Conservation (phyloP, 2,888 invertebrate genomes). For the Syritta pipiens region DNA sequence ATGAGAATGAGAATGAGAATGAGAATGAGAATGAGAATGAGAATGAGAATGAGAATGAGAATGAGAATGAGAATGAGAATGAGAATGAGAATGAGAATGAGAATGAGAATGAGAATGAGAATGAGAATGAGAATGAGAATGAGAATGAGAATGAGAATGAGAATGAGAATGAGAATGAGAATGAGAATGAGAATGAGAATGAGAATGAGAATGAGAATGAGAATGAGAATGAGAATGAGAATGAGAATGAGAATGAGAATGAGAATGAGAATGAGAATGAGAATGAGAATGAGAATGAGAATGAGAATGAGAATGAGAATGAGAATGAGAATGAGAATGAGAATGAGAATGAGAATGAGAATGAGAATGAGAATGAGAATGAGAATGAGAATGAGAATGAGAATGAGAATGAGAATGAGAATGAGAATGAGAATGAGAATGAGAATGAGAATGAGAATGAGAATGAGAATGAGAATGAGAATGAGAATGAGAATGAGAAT, state of each 20-base stretch:
- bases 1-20: conserved; percentile 1
- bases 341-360: neutral
- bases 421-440: neutral
- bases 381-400: neutral
- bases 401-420: neutral
- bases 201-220: neutral
- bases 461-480: neutral
- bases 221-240: neutral
- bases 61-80: conserved; percentile 1
- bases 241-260: neutral
- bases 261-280: neutral
- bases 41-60: neutral
- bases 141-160: neutral
- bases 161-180: neutral
- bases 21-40: conserved; percentile 1
- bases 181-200: neutral
- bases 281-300: neutral
- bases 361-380: neutral
- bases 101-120: neutral
- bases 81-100: conserved; percentile 1
- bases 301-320: neutral
- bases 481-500: neutral
- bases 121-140: conserved; percentile 1
- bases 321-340: too few species aligned
- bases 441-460: neutral